A percentile compares a stretch with the other conserved stretches of the same genome.
phyloP scores from a whole-genome alignment of 2,888 invertebrate genomes.

The Teleogryllus oceanicus region DNA sequence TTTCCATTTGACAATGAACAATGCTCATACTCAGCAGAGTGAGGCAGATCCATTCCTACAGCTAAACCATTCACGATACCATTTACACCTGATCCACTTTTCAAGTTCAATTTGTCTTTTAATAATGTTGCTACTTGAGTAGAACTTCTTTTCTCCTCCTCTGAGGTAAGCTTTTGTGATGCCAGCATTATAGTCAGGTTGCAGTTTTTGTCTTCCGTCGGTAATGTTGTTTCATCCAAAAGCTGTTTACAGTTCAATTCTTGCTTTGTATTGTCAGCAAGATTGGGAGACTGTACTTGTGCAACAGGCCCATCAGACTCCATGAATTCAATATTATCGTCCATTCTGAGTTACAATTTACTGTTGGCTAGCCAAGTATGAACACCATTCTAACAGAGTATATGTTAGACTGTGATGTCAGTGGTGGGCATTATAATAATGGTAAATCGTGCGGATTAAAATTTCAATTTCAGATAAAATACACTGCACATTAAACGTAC shows the following conservation, averaged over 20 bases:
- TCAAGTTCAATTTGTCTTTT: conserved; percentile 37
- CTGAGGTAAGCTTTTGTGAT: conserved; percentile 26
- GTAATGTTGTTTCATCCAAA: conserved; percentile 32
- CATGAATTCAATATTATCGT: conserved; percentile 34
- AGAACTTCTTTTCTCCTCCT: conserved; percentile 25
- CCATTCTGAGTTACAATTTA: conserved; percentile 30
- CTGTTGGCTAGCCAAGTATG: not conserved
- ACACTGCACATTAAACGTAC: conserved; percentile 27
- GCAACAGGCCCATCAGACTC: conserved; percentile 36
- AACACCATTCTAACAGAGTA: conserved; percentile 4
- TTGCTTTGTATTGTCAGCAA: conserved; percentile 33
- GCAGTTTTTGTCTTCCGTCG: conserved; percentile 33
- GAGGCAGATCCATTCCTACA: conserved; percentile 34
- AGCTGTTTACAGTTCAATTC: conserved; percentile 30
- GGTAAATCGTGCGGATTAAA: conserved; percentile 5
- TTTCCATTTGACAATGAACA: conserved; percentile 31
- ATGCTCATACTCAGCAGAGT: conserved; percentile 31
- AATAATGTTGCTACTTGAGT: conserved; percentile 34
- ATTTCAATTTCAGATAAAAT: conserved; percentile 20
- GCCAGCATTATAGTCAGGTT: conserved; percentile 34
- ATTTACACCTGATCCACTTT: conserved; percentile 37
- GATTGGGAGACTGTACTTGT: conserved; percentile 35
- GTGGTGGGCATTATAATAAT: conserved; percentile 3
- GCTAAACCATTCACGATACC: conserved; percentile 38
- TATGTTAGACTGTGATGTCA: not conserved